These are phyloP conservation scores for Sericinus montela DNA, from an alignment of 2,888 invertebrate genomes.

Conservation along the genomic window DNA sequence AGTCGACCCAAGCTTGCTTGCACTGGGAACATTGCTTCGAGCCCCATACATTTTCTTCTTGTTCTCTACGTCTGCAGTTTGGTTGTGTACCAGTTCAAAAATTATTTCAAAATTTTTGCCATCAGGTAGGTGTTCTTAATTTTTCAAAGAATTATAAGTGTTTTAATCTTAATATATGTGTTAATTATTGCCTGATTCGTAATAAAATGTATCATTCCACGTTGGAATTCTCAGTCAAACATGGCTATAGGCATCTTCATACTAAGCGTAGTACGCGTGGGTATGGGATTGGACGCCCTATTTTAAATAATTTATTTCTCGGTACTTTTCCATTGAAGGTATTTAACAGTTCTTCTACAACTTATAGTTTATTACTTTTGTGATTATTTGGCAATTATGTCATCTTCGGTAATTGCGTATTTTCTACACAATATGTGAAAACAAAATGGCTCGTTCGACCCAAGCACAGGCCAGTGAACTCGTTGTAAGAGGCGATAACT, in stretches of 20 bases:
- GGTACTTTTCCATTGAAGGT: slow-evolving; percentile 67
- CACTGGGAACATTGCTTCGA: slow-evolving; percentile 75
- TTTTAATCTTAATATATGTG: slow-evolving; percentile 53
- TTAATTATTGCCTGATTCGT: slow-evolving; percentile 47
- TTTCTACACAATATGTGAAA: slow-evolving; percentile 76
- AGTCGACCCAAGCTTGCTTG: slow-evolving; percentile 74
- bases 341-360: slow-evolving; percentile 72
- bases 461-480: slow-evolving; percentile 77
- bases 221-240: slow-evolving; percentile 78
- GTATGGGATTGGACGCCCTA: slow-evolving; percentile 69
- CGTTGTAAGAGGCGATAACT: slow-evolving; percentile 70
- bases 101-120: slow-evolving; percentile 78
- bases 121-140: slow-evolving; percentile 72
- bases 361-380: slow-evolving; percentile 58
- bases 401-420: slow-evolving; percentile 72
- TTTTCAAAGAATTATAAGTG: slow-evolving; percentile 54
- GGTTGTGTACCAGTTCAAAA: slow-evolving; percentile 77
- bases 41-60: slow-evolving; percentile 80
- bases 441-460: slow-evolving; percentile 79
- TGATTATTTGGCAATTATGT: slow-evolving; percentile 69
- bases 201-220: slow-evolving; percentile 65
- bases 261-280: slow-evolving; percentile 76
- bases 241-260: slow-evolving; percentile 75
- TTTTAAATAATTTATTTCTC: slow-evolving; percentile 77
- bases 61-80: slow-evolving; percentile 79